phyloP scores from a whole-genome alignment of 2,797 vertebrate species.

The Gila robusta region DNA sequence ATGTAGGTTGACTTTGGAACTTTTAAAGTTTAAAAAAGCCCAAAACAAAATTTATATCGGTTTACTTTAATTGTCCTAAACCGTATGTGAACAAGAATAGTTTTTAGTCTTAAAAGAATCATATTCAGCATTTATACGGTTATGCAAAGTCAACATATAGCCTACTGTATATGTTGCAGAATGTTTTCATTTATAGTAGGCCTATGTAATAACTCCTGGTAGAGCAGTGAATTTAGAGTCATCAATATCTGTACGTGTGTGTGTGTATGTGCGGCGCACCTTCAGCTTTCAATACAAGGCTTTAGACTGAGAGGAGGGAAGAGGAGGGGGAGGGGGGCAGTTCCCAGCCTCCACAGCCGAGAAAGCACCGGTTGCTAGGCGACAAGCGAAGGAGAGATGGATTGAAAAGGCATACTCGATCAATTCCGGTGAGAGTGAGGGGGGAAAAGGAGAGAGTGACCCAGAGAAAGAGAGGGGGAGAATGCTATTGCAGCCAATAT shows the following conservation, averaged over 20 bases:
- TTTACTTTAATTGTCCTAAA: background rate
- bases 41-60: background rate
- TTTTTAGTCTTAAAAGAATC: conserved; percentile 1
- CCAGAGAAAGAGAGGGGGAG: conserved; percentile 53
- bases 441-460: conserved; percentile 54
- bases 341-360: conserved; percentile 79
- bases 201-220: conserved; percentile 31
- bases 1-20: background rate
- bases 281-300: conserved; percentile 70
- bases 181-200: conserved; percentile 37
- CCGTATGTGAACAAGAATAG: background rate
- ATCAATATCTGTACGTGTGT: conserved; percentile 24
- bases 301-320: conserved; percentile 40
- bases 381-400: conserved; percentile 84
- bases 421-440: conserved; percentile 83
- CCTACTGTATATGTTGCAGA: conserved; percentile 28
- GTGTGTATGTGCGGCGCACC: conserved; percentile 40
- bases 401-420: conserved; percentile 86
- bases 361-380: conserved; percentile 86
- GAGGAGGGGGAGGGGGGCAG: conserved; percentile 23
- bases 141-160: conserved; percentile 39
- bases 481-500: conserved; percentile 40
- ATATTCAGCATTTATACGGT: conserved; percentile 3
- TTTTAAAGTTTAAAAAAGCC: background rate
- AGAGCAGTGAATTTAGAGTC: conserved; percentile 48